Evolutionary conservation across 2,888 invertebrate species (phyloP).

Genomic region (Parthenolecanium corni): DNA sequence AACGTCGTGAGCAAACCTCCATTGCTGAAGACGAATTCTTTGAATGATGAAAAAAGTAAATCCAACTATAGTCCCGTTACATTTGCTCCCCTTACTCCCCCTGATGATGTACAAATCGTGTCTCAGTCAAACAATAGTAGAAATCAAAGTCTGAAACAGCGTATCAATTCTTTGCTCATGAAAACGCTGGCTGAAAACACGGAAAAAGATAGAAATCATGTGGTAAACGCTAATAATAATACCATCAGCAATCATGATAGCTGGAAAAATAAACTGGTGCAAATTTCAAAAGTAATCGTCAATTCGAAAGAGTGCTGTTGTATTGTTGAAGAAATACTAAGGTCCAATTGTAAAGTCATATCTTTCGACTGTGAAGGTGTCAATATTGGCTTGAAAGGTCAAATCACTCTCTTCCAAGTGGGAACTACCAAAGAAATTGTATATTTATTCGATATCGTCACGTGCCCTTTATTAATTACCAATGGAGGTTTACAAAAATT

Average conservation of each 20-base stretch:
- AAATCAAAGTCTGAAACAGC: slow-evolving; percentile 72
- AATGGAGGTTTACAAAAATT: slow-evolving; percentile 68
- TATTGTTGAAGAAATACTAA: slow-evolving; percentile 43
- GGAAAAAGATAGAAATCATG: slow-evolving; percentile 46
- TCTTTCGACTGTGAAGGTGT: slow-evolving; percentile 90
- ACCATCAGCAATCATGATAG: slow-evolving; percentile 46
- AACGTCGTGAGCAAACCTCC: slow-evolving; percentile 23
- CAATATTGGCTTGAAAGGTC: slow-evolving; percentile 78
- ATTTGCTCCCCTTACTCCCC: slow-evolving; percentile 29
- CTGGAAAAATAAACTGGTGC: slow-evolving; percentile 69
- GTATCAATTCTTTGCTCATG: slow-evolving; percentile 76
- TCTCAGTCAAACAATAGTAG: slow-evolving; percentile 37
- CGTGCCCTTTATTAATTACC: slow-evolving; percentile 65
- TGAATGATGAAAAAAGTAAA: slow-evolving; percentile 43
- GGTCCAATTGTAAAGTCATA: slow-evolving; percentile 45
- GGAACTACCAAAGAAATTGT: slow-evolving; percentile 71
- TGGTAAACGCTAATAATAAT: slow-evolving; percentile 42
- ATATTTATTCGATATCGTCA: slow-evolving; percentile 76
- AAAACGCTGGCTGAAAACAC: slow-evolving; percentile 82
- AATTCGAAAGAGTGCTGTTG: slow-evolving; percentile 65
- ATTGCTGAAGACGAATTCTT: slow-evolving; percentile 39
- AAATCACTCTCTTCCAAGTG: slow-evolving; percentile 73
- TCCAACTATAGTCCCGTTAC: slow-evolving; percentile 42
- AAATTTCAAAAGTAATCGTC: slow-evolving; percentile 69
- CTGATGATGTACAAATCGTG: slow-evolving; percentile 7